Evolutionary conservation across 2,888 invertebrate species (phyloP), one percentile per base, ranked within the genome.

Genomic region (Vesta saturnalis): DNA sequence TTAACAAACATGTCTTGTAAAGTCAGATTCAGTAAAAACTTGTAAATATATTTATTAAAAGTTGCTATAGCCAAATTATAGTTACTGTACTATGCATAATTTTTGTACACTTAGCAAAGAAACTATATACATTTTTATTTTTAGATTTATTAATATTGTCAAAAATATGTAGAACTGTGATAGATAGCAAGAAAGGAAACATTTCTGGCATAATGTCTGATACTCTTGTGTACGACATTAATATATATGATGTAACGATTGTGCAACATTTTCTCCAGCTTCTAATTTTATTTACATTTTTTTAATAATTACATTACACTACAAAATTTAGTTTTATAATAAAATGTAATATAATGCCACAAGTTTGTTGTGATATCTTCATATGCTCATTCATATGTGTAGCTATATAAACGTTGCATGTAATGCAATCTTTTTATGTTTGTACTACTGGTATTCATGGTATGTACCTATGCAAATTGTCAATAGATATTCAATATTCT

Each of bases 151-250:
- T 65, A 55, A 55, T 56, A 39, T 60, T 62, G 30, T 61, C 10
- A 54, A 62, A n/a, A 59, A 58, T 14, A 78, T 80, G 78, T 80
- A 80, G 80, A 74, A 80, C 82, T 82, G 82, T 82, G 82, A 80
- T 80, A 80, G 78, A 76, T 56, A 63, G 74, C n/a, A 15, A 58
- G 18, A 39, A 23, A 8, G 47, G 16, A 39, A 55, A 23, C 54
- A 54, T 60, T 46, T 60, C 46, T 60, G 60, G 46, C 52, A 30
- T 64, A 43, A 54, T 21, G n/a, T 56, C 56, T 66, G 66, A 60
- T 60, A 60, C 30, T 47, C n/a, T 47, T 56, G 12, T 30, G 16
- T 52, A 22, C 56, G n/a, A 39, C n/a, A 39, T 39, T 39, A 39
- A 39, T 39, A 2, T n/a, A n/a, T n/a, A n/a, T n/a, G n/a, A n/a